A percentile compares a stretch with the other conserved stretches of the same genome.
These are phyloP conservation scores for Oreortyx pictus DNA, from an alignment of 2,797 vertebrate genomes.

Conservation along the genomic window DNA sequence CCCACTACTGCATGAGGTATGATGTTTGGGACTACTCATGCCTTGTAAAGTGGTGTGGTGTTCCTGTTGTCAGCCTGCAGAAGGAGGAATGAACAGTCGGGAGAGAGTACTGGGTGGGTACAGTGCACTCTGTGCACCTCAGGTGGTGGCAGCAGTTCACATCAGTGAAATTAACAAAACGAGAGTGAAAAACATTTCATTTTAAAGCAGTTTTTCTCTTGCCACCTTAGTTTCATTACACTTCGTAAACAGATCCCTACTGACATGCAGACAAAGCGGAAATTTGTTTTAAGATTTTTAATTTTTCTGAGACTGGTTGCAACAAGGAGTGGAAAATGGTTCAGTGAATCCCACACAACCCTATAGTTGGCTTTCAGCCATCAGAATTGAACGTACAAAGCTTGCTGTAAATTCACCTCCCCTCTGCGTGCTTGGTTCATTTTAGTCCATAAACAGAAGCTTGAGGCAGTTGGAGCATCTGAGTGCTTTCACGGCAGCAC, in stretches of 20 bases:
- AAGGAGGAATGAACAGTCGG: neutral
- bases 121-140: accelerated
- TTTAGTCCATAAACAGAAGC: neutral
- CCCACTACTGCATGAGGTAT: accelerated
- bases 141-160: neutral
- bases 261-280: neutral
- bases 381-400: neutral
- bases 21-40: neutral
- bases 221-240: neutral
- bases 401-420: neutral
- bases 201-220: neutral
- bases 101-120: neutral
- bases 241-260: neutral
- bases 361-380: neutral
- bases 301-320: neutral
- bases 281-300: neutral
- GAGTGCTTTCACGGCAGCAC: neutral
- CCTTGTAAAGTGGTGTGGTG: accelerated
- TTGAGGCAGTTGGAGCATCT: neutral
- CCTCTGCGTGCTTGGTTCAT: neutral
- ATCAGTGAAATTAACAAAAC: no score
- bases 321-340: neutral
- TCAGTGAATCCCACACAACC: neutral
- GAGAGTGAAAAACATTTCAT: neutral
- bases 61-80: neutral